phyloP scores from a whole-genome alignment of 2,888 invertebrate species.

The Drosophila histrio region DNA sequence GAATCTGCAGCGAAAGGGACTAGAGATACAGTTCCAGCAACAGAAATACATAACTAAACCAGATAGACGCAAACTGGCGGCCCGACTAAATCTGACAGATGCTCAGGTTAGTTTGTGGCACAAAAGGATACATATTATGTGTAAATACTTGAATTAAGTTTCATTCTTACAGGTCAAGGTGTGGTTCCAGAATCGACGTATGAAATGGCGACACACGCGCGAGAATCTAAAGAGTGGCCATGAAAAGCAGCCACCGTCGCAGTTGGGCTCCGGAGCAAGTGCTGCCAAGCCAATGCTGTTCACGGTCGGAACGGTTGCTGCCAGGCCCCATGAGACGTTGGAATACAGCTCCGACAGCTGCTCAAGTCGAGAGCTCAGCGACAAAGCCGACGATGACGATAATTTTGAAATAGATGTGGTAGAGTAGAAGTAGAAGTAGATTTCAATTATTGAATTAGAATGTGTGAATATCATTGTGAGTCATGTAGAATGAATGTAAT shows the following conservation, averaged over 20 bases:
- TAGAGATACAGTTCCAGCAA: constrained; percentile 95
- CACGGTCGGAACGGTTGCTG: neutral
- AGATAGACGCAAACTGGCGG: constrained; percentile 95
- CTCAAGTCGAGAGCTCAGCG: constrained; percentile 77
- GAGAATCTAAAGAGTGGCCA: constrained; percentile 85
- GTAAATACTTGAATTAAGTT: neutral
- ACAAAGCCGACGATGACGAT: constrained; percentile 71
- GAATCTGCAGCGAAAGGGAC: constrained; percentile 95
- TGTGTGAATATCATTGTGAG: neutral
- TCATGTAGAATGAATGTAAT: constrained; percentile 15
- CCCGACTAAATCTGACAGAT: constrained; percentile 95
- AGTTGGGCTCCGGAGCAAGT: constrained; percentile 15
- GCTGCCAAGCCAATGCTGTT: constrained; percentile 17
- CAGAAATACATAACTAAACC: constrained; percentile 99
- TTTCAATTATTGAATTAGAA: neutral
- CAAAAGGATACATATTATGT: too few species aligned
- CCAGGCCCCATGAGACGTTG: constrained; percentile 24
- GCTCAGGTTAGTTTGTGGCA: constrained; percentile 89
- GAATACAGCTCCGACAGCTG: constrained; percentile 78
- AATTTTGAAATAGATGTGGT: constrained; percentile 83
- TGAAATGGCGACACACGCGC: constrained; percentile 94
- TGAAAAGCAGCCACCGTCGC: constrained; percentile 77
- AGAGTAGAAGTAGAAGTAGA: constrained; percentile 50
- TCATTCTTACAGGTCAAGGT: constrained; percentile 89
- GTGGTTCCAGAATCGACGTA: constrained; percentile 95